phyloP scores from a whole-genome alignment of 2,888 invertebrate species.

The Penaeus monodon region DNA sequence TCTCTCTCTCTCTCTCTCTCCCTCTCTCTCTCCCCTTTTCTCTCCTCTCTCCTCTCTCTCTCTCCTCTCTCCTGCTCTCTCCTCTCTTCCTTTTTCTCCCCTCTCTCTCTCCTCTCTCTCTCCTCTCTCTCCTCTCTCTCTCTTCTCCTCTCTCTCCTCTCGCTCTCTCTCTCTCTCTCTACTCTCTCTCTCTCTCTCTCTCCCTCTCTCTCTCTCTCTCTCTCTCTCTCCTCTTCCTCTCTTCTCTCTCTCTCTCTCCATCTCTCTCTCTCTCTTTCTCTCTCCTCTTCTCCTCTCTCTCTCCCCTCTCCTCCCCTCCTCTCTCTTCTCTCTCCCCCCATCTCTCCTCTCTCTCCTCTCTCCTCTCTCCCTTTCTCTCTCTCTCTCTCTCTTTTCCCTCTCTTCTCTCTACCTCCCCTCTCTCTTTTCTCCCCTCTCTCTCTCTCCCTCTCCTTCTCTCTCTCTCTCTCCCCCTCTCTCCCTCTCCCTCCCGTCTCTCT shows the following conservation, averaged over 20 bases:
- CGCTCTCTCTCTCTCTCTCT: conserved; percentile 1
- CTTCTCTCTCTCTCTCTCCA: too few relatives aligned
- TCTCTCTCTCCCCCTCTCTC: too few relatives aligned
- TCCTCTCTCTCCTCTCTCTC: conserved; percentile 12
- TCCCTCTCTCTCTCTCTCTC: not conserved
- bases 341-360: too few relatives aligned
- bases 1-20: not conserved
- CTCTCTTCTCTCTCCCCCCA: too few relatives aligned
- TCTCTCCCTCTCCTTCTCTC: too few relatives aligned
- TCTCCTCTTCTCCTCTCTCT: not conserved
- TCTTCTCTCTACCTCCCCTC: too few relatives aligned
- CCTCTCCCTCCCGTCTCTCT: too few relatives aligned
- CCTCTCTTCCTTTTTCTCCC: conserved; percentile 2
- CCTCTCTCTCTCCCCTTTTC: conserved; percentile 4
- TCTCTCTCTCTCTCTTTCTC: not conserved
- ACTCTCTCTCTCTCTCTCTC: not conserved
- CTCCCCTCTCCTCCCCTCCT: too few relatives aligned
- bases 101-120: not conserved
- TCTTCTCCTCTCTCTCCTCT: not conserved
- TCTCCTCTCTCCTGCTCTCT: not conserved
- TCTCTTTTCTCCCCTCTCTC: too few relatives aligned
- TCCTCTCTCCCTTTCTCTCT: too few relatives aligned
- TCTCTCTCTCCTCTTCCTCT: too few relatives aligned
- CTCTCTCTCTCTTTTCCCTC: too few relatives aligned
- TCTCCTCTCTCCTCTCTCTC: not conserved